Evolutionary conservation across 1,140 invertebrate genomes (phyloP).

Genomic region (Argopecten irradians): DNA sequence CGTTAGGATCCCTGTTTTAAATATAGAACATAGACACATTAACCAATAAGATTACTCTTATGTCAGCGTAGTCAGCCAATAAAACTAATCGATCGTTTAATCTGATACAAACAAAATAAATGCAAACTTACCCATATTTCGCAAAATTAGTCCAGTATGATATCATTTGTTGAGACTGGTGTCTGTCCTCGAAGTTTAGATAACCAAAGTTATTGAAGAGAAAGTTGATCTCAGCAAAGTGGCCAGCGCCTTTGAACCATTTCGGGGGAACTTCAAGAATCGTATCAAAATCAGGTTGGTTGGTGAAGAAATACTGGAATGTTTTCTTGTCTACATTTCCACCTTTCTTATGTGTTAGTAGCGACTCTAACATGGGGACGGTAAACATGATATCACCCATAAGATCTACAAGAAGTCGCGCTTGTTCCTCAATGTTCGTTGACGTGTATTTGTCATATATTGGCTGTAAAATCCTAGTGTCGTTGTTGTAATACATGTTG

Average conservation of each 20-base stretch:
- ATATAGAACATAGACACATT: too few species aligned
- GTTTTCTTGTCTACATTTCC: background rate
- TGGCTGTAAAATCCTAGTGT: slow-evolving; percentile 24
- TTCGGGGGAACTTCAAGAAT: slow-evolving; percentile 26
- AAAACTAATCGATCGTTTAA: background rate
- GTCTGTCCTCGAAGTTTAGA: slow-evolving; percentile 81
- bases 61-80: background rate
- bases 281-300: slow-evolving; percentile 29
- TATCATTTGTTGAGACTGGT: slow-evolving; percentile 92
- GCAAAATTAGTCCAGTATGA: slow-evolving; percentile 95
- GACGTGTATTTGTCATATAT: slow-evolving; percentile 51
- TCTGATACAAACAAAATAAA: background rate
- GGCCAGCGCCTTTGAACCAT: slow-evolving; percentile 58
- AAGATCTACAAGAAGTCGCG: slow-evolving; percentile 46
- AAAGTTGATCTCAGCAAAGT: slow-evolving; percentile 56
- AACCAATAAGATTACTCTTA: too few species aligned
- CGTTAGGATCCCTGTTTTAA: too few species aligned
- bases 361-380: slow-evolving; percentile 47
- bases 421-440: slow-evolving; percentile 45
- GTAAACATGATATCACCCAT: slow-evolving; percentile 58
- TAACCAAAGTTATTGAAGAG: slow-evolving; percentile 54
- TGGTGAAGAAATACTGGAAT: slow-evolving; percentile 58
- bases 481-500: slow-evolving; percentile 45
- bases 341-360: slow-evolving; percentile 34
- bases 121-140: slow-evolving; percentile 89